Evolutionary conservation across 1,140 invertebrate species (phyloP).

Genomic region (Zelostemma sp.): DNA sequence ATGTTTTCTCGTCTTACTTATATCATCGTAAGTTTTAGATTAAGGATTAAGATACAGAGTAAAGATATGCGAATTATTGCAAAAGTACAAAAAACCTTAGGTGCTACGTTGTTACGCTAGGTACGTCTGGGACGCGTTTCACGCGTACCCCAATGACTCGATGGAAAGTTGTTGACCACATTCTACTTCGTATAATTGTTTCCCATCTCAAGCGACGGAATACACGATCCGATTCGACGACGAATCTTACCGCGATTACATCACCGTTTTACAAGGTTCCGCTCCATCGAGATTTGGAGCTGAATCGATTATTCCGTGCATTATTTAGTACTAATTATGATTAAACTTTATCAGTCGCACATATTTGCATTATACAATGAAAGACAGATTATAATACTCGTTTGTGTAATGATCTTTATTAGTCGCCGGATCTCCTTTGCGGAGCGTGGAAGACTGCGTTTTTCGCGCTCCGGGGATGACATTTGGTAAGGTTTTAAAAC

Average conservation of each 20-base stretch:
- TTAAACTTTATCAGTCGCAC: constrained; percentile 53
- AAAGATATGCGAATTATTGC: constrained; percentile 67
- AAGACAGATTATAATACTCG: constrained; percentile 54
- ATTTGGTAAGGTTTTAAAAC: constrained; percentile 54
- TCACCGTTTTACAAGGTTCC: not conserved
- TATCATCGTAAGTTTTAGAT: constrained; percentile 38
- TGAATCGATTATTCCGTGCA: constrained; percentile 46
- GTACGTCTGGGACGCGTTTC: constrained; percentile 52
- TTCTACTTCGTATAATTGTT: constrained; percentile 40
- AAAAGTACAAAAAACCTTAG: constrained; percentile 71
- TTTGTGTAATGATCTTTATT: constrained; percentile 53
- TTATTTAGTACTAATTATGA: constrained; percentile 54
- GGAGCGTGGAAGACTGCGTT: not conserved
- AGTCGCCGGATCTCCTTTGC: constrained; percentile 8
- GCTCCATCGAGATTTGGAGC: not conserved
- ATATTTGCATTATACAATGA: constrained; percentile 55
- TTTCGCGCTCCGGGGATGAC: not conserved
- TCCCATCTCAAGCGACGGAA: constrained; percentile 3
- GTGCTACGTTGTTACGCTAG: constrained; percentile 70
- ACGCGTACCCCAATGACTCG: constrained; percentile 54
- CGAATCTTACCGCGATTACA: not conserved
- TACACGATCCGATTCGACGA: not conserved
- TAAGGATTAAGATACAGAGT: constrained; percentile 39
- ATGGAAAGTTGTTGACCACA: constrained; percentile 35
- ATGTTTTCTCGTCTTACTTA: constrained; percentile 61